Evolutionary conservation across 2,888 invertebrate species (phyloP), one percentile per base, ranked within the genome.

Genomic region (Leptopilina drosophilae): DNA sequence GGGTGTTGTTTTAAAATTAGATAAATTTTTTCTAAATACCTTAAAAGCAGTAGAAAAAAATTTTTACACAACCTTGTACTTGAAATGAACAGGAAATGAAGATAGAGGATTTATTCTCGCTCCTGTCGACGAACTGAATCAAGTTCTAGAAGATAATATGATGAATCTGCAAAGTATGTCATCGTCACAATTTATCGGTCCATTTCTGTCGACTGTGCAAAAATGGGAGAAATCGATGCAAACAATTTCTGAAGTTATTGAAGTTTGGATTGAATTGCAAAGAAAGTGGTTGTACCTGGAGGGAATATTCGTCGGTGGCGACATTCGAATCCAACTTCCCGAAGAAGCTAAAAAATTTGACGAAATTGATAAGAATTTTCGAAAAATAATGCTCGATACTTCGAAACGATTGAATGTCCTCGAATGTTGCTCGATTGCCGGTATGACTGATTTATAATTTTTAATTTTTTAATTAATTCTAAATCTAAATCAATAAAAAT

Each of bases 151-250:
- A 88, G 98, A 98, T 87, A 97, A 98, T 88, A 94, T 96, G 78
- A 96, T 98, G 95, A 96, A 96, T 87, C 93, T 98, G 77, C 98
- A 98, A 92, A 96, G 97, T 85, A 98, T 98, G 97, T 96, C 96
- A 0, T 96, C 96, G 0, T 97, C 97, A 3, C 96, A 96, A 89
- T 98, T 97, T 90, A 95, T 98, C 79, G 98, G 97, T 0, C 98
- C 98, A 0, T 98, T 98, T 93, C 92, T 97, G 69, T 92, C 93
- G 20, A 94, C 95, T 46, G 97, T 98, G 0, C 96, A 97, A 89
- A 95, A 95, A 81, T 97, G 97, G 97, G 98, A 98, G 87, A 95
- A 95, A 81, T 94, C 94, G 2, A 92, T 98, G 87, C 95, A 97
- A 0, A 93, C 95, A 9, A 96, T 98, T 81, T 95, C 96, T 0